A percentile compares a stretch with the other conserved stretches of the same genome.
These are phyloP conservation scores for Lathronympha strigana DNA, from an alignment of 2,888 invertebrate species.

Conservation along the genomic window DNA sequence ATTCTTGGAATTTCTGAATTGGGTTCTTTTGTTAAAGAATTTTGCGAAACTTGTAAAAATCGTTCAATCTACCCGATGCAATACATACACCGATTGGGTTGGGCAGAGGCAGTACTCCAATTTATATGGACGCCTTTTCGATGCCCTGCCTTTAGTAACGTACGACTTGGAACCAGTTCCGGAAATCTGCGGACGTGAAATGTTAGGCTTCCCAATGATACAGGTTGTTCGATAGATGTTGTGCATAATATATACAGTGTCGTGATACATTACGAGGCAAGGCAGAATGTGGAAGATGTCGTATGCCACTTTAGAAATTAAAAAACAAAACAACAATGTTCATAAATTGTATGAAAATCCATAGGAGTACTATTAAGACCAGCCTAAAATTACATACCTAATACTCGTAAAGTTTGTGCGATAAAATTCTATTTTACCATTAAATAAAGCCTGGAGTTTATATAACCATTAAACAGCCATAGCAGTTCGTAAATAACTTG, in stretches of 20 bases:
- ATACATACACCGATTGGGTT: conserved; percentile 35
- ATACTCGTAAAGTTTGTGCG: too few species aligned
- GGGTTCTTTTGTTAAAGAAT: background rate
- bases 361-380: too few species aligned
- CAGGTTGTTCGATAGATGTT: background rate
- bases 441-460: too few species aligned
- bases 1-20: background rate
- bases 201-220: background rate
- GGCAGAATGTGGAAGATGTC: too few species aligned
- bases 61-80: conserved; percentile 22
- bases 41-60: conserved; percentile 3
- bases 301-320: too few species aligned
- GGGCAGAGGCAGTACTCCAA: conserved; percentile 26
- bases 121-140: conserved; percentile 40
- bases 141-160: conserved; percentile 26
- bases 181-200: background rate
- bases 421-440: too few species aligned
- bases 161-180: conserved; percentile 7
- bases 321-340: too few species aligned
- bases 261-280: too few species aligned
- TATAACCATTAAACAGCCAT: conserved; percentile 10
- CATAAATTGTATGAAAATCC: too few species aligned
- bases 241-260: too few species aligned
- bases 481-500: conserved; percentile 26
- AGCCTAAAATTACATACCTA: too few species aligned